Conservation (phyloP, 2,888 invertebrate genomes). For the Sinhomidia bicolor region DNA sequence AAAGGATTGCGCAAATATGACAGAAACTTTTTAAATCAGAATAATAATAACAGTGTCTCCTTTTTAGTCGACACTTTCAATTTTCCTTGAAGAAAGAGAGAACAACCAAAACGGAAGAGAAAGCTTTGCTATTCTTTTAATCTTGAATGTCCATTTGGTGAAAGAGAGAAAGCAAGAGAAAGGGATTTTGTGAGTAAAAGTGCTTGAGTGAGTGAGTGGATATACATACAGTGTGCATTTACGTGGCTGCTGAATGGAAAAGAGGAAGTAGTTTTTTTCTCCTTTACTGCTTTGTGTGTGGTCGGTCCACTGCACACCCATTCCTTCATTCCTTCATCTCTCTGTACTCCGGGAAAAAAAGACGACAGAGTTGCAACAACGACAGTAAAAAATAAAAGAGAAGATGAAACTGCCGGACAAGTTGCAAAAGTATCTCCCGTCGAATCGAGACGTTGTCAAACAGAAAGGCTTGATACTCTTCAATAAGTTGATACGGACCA, state of each 20-base stretch:
- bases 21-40: too few species aligned
- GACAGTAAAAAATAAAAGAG: not conserved
- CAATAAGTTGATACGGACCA: constrained; percentile 92
- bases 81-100: too few species aligned
- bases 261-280: not conserved
- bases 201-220: not conserved
- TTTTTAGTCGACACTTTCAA: too few species aligned
- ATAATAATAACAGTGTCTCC: too few species aligned
- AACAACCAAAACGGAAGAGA: constrained; percentile 9
- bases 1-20: too few species aligned
- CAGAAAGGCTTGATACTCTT: constrained; percentile 88
- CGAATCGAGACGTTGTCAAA: constrained; percentile 84
- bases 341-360: not conserved
- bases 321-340: constrained; percentile 5
- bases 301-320: not conserved
- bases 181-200: not conserved
- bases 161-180: too few species aligned
- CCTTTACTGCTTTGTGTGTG: not conserved
- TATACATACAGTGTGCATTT: not conserved
- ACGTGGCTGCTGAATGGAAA: not conserved
- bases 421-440: constrained; percentile 77
- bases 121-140: not conserved
- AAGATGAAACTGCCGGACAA: constrained; percentile 75
- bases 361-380: not conserved
- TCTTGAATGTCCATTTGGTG: not conserved